Percentiles rank a stretch among this genome's conserved stretches.
These are phyloP conservation scores for Anguilla marmorata DNA, from an alignment of 2,797 vertebrate species.

Conservation along the genomic window DNA sequence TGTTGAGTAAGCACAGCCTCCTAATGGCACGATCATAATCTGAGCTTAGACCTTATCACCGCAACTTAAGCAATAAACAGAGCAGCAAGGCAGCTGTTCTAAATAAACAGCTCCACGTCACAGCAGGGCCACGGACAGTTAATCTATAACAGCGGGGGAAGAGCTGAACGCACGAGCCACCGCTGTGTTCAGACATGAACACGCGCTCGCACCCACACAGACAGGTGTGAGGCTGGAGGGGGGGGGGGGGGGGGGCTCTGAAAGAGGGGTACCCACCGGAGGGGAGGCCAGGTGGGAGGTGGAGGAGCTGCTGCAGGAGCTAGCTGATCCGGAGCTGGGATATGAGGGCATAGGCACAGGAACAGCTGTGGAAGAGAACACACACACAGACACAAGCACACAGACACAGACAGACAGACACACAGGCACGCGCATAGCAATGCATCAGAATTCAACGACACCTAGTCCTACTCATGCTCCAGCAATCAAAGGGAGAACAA, in stretches of 20 bases:
- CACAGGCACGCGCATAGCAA: background rate
- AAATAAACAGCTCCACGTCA: conserved; percentile 10
- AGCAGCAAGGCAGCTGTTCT: background rate
- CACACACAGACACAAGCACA: background rate
- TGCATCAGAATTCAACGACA: background rate
- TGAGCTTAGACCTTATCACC: conserved; percentile 12
- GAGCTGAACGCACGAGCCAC: background rate
- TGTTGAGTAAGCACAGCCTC: background rate
- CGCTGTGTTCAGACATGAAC: background rate
- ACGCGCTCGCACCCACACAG: background rate
- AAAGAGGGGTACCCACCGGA: conserved; percentile 65
- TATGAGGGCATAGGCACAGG: conserved; percentile 80
- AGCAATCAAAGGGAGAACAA: background rate
- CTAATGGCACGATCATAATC: background rate
- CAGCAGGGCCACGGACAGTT: background rate
- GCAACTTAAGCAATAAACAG: conserved; percentile 11
- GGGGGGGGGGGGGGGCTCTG: conserved; percentile 56
- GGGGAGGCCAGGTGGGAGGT: conserved; percentile 86
- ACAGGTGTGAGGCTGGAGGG: conserved; percentile 83
- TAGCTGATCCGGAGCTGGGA: conserved; percentile 82
- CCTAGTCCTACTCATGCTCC: background rate
- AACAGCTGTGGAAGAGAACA: conserved; percentile 67
- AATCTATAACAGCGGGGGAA: background rate
- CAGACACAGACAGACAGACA: background rate
- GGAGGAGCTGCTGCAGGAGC: conserved; percentile 88